A percentile compares a stretch with the other conserved stretches of the same genome.
Conservation (phyloP, 2,888 invertebrate genomes). For the Dioctria rufipes region DNA sequence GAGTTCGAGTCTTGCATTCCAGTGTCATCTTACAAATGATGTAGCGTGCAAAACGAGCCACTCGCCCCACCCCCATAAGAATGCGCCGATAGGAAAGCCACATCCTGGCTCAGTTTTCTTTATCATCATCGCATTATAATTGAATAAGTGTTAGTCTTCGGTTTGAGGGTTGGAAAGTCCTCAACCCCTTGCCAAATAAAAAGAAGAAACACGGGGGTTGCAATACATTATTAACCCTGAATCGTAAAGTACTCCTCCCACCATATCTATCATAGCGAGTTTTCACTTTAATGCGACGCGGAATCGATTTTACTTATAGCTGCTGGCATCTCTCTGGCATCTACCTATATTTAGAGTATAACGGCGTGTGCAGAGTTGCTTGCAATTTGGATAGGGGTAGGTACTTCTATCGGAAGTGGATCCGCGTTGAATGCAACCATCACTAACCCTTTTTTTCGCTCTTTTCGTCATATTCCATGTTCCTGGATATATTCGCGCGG, state of each 20-base stretch:
- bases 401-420: background rate
- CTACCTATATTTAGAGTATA: background rate
- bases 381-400: too few species aligned
- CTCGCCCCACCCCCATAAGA: background rate
- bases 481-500: conserved; percentile 34
- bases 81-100: conserved; percentile 41
- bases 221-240: conserved; percentile 48
- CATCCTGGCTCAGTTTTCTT: conserved; percentile 47
- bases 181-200: too few species aligned
- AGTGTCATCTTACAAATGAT: conserved; percentile 51
- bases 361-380: background rate
- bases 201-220: conserved; percentile 15
- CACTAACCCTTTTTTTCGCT: background rate
- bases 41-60: conserved; percentile 46
- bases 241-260: conserved; percentile 14
- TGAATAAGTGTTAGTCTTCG: conserved; percentile 49
- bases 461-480: background rate
- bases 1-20: conserved; percentile 45
- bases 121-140: conserved; percentile 44
- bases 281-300: conserved; percentile 28
- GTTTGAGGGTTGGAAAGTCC: background rate
- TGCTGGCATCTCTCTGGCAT: conserved; percentile 35
- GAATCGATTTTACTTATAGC: conserved; percentile 44
- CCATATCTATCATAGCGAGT: conserved; percentile 25
- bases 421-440: conserved; percentile 36